Evolutionary conservation across 1,140 invertebrate genomes (phyloP), one percentile per base, ranked within the genome.

Genomic region (Drosophila bocki): DNA sequence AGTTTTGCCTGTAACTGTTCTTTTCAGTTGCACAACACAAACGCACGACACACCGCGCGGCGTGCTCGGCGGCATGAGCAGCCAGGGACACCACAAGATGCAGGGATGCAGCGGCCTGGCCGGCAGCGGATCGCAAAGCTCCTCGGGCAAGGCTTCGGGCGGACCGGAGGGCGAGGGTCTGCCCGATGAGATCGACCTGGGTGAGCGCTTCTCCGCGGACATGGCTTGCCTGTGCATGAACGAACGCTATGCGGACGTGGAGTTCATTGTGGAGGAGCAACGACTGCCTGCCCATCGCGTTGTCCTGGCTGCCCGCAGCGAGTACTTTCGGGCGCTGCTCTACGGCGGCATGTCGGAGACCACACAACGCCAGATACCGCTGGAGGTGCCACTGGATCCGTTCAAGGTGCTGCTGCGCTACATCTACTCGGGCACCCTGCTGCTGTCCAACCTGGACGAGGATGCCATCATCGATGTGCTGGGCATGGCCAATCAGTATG

Each of bases 341-440:
- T 98, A 95, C 94, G 98, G 98, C 47, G 98, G 99, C 15, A 95
- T 99, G 94, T 95, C 95, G 76, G 99, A 99, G 94, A 96, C 97
- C 0, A 95, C 94, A 62, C 96, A 96, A 91, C 93, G 94, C 37
- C 97, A 98, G 94, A 97, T 99, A 64, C 96, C 96, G 81, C 91
- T 99, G 17, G 97, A 96, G 77, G 95, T 98, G 33, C 97, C 97
- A n/a, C 93, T 98, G 22, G 94, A 95, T 67, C 97, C 98, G 19
- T 99, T 99, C 88, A 97, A 97, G 93, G 95, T 95, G 53, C 94
- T 99, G 1, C 93, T 99, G 0, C 96, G 97, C 86, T 99, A 99
- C 93, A 98, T 99, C 53, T 99, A 99, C 92, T 98, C 97, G 64
- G 95, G 95, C 41, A 96, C 96, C 77, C 96, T 99, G 94, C 96